Conservation (phyloP, 2,797 vertebrate genomes). For the Ceyx erithaca region DNA sequence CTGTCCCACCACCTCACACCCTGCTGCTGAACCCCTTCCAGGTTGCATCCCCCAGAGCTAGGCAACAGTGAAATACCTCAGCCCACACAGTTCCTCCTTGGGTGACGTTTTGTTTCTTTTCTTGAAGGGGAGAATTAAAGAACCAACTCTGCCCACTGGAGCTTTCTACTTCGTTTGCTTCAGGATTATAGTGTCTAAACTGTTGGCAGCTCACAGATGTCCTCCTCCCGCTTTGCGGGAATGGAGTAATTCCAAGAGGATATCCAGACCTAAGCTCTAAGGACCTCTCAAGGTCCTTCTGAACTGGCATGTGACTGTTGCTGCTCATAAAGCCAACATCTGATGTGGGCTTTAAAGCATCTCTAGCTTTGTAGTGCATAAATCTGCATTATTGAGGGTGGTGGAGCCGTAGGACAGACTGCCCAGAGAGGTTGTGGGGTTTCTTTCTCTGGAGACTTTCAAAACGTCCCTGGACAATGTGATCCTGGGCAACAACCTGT, state of each 20-base stretch:
- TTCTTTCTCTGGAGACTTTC: background rate
- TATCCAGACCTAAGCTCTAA: background rate
- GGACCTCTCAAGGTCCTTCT: background rate
- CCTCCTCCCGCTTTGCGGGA: background rate
- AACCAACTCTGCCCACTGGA: background rate
- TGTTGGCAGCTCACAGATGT: background rate
- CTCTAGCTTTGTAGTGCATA: background rate
- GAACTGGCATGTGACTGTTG: fast-evolving
- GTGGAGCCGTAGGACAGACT: background rate
- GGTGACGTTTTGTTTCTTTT: too few species aligned
- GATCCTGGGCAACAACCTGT: background rate
- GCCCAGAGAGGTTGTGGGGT: background rate
- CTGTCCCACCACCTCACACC: background rate
- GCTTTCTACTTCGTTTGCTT: background rate
- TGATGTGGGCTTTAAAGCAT: background rate
- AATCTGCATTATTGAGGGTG: background rate
- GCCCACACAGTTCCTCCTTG: background rate
- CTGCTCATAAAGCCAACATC: background rate
- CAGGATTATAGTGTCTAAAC: background rate
- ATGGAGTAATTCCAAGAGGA: fast-evolving
- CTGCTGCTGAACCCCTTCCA: background rate
- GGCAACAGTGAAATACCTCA: background rate
- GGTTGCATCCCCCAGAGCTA: background rate
- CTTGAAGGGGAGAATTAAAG: background rate
- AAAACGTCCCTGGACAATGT: too few species aligned